Conservation (phyloP, 2,113 vertebrate species). For the Lampris incognitus region DNA sequence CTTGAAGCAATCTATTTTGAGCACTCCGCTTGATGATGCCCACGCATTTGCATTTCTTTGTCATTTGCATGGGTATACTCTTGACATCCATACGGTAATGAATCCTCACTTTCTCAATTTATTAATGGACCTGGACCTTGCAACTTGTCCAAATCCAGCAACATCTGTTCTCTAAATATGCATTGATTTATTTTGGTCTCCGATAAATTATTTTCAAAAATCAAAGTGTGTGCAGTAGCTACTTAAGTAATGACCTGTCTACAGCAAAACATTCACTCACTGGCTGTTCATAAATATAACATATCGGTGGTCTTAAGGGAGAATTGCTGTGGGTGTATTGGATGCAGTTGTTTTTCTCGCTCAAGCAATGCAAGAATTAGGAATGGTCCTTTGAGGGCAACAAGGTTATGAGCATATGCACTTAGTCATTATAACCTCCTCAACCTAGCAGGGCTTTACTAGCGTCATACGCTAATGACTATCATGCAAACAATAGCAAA, state of each 20-base stretch:
- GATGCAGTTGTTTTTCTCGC: constrained; percentile 46
- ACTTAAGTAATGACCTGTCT: constrained; percentile 81
- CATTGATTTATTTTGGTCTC: constrained; percentile 81
- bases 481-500: too few relatives aligned
- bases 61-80: constrained; percentile 78
- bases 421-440: background rate
- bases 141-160: constrained; percentile 77
- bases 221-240: constrained; percentile 59
- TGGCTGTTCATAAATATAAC: constrained; percentile 69
- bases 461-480: too few relatives aligned
- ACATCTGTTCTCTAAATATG: constrained; percentile 81
- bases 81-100: constrained; percentile 80
- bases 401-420: background rate
- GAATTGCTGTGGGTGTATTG: constrained; percentile 39
- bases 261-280: constrained; percentile 66
- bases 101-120: constrained; percentile 82
- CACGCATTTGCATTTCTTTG: constrained; percentile 78
- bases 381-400: constrained; percentile 6
- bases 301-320: constrained; percentile 52
- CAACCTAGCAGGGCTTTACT: background rate
- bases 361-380: constrained; percentile 27
- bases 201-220: constrained; percentile 76
- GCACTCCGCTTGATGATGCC: constrained; percentile 80
- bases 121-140: constrained; percentile 81
- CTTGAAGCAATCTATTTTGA: constrained; percentile 81